Base-by-base conservation (phyloP, 1,140 invertebrate genomes). In the Rhagoletis zephyria region DNA sequence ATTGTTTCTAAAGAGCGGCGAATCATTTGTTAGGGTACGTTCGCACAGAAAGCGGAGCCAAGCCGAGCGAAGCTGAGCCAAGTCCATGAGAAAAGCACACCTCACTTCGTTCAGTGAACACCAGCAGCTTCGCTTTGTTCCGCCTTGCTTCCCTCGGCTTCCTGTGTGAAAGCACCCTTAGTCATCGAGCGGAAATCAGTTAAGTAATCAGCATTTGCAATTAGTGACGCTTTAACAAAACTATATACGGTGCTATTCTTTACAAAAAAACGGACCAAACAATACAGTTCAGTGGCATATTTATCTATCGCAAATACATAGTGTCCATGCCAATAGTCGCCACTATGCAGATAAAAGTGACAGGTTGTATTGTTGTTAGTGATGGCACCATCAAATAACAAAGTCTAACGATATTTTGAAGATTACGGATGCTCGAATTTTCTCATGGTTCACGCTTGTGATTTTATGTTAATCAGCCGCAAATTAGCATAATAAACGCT, bases 281-380 rank as follows among this genome's bases (percentile, higher is more conserved):
- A 74, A 74, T 45, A 45, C 67, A 74, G 67, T 74, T 74, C 67
- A 74, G 67, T 74, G 67, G 67, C 67, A 74, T 74, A 74, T 74
- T 74, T 74, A 74, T 74, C 12, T 74, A 74, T 74, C 67, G 67
- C 0, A 42, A 48, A 0, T 1, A 16, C 4, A 30, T 30, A 30
- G 30, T 30, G 30, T 1, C 30, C 10, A 67, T 42, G 45, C 12
- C 10, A 14, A 74, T 42, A 48, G 14, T 74, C 67, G 67, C 42
- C 1, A 30, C 30, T 30, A 30, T 74, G 45, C 45, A 74, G 67
- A 74, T 74, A 74, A 74, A 74, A 48, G 42, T 74, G 67, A 74
- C 67, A 74, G 12, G 67, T 74, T 74, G 67, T 74, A 74, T 74
- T 74, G 42, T 74, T 74, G 67, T 48, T 42, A 48, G 45, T 74